phyloP scores from a whole-genome alignment of 1,140 invertebrate genomes.

The Hylyphantes graminicola region DNA sequence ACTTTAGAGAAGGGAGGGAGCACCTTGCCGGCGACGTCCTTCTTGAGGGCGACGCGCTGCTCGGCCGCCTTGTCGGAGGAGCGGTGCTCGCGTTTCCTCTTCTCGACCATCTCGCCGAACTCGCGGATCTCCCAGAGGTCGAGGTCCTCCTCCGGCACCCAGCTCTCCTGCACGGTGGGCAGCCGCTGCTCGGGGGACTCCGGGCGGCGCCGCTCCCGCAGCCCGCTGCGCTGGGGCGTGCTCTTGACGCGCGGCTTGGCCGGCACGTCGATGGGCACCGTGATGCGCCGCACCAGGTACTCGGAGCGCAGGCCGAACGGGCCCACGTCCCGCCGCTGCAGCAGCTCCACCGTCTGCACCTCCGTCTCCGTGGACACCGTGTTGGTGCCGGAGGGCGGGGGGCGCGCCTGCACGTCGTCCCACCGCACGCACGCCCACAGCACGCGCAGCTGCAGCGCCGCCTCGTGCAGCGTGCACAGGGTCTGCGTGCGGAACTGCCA shows the following conservation, averaged over 20 bases:
- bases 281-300: constrained; percentile 91
- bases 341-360: constrained; percentile 91
- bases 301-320: constrained; percentile 89
- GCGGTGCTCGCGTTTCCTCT: no score
- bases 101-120: constrained; percentile 82
- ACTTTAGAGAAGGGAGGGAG: no score
- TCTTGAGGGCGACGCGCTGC: no score
- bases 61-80: no score
- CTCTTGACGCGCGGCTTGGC: constrained; percentile 92
- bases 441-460: constrained; percentile 89
- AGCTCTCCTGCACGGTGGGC: constrained; percentile 91
- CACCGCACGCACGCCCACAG: constrained; percentile 93
- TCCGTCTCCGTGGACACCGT: constrained; percentile 96
- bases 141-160: constrained; percentile 95
- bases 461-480: constrained; percentile 82
- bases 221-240: constrained; percentile 86
- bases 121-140: constrained; percentile 97
- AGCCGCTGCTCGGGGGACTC: constrained; percentile 90
- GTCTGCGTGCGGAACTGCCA: constrained; percentile 93
- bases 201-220: constrained; percentile 78
- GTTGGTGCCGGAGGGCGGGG: constrained; percentile 89
- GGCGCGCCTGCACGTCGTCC: constrained; percentile 87
- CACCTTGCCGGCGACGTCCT: no score
- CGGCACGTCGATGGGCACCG: constrained; percentile 93
- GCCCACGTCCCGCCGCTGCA: constrained; percentile 89